Conservation (phyloP, 2,113 vertebrate genomes). For the Megatriorchis doriae region DNA sequence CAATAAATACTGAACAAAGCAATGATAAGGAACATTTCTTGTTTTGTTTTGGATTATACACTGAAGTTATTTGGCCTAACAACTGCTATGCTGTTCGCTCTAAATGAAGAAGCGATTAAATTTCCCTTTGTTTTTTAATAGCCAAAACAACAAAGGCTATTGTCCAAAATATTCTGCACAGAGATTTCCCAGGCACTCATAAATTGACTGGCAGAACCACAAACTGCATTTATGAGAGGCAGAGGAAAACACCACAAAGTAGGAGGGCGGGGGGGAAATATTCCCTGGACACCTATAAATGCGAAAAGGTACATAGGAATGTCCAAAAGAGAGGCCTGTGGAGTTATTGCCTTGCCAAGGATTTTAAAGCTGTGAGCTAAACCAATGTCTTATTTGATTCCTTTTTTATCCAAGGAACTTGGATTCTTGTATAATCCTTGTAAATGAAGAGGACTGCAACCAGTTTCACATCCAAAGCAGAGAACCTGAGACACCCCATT, state of each 20-base stretch:
- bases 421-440: neutral
- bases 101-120: neutral
- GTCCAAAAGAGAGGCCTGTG: neutral
- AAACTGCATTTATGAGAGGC: neutral
- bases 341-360: neutral
- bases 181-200: neutral
- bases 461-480: neutral
- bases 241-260: neutral
- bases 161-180: neutral
- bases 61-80: neutral
- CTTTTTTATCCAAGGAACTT: neutral
- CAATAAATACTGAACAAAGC: neutral
- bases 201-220: neutral
- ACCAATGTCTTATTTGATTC: neutral
- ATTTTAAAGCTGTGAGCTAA: neutral
- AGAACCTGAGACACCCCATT: neutral
- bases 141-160: neutral
- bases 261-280: accelerated
- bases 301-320: neutral
- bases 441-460: neutral
- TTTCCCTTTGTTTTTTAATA: neutral
- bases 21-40: neutral
- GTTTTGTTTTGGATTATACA: neutral
- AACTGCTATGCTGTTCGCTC: neutral
- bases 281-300: neutral